These are phyloP conservation scores for Erannis defoliaria DNA, from an alignment of 2,888 invertebrate genomes.

Conservation along the genomic window DNA sequence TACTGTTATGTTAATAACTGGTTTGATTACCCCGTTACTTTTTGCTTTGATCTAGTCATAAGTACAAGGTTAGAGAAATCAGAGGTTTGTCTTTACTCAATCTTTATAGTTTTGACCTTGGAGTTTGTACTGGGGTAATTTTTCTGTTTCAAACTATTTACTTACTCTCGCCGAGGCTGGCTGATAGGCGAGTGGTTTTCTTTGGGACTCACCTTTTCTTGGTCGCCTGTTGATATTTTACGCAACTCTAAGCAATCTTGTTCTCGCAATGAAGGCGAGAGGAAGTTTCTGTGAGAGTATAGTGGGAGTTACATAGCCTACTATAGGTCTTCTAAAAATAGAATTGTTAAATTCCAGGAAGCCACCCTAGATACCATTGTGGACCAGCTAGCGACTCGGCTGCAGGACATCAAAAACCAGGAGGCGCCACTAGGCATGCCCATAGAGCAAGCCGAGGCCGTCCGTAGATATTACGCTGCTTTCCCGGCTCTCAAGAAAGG, in stretches of 20 bases:
- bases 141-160: background rate
- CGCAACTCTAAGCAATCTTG: too few relatives aligned
- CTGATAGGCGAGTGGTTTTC: background rate
- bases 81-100: conserved; percentile 10
- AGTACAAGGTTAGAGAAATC: conserved; percentile 2
- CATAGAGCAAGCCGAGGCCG: conserved; percentile 88
- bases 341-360: conserved; percentile 86
- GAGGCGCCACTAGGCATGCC: conserved; percentile 82
- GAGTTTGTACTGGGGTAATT: conserved; percentile 13
- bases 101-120: conserved; percentile 24
- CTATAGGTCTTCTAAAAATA: background rate
- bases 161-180: background rate
- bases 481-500: conserved; percentile 90
- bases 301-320: background rate
- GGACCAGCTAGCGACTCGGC: conserved; percentile 92
- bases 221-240: too few relatives aligned
- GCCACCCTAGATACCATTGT: conserved; percentile 93
- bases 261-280: too few relatives aligned
- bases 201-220: too few relatives aligned
- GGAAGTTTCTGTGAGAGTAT: background rate
- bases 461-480: conserved; percentile 92
- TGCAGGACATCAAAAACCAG: conserved; percentile 89
- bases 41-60: conserved; percentile 18
- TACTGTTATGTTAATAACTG: conserved; percentile 6
- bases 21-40: too few relatives aligned